These are phyloP conservation scores for Gastrophryne carolinensis DNA, from an alignment of 2,797 vertebrate species.

Conservation along the genomic window DNA sequence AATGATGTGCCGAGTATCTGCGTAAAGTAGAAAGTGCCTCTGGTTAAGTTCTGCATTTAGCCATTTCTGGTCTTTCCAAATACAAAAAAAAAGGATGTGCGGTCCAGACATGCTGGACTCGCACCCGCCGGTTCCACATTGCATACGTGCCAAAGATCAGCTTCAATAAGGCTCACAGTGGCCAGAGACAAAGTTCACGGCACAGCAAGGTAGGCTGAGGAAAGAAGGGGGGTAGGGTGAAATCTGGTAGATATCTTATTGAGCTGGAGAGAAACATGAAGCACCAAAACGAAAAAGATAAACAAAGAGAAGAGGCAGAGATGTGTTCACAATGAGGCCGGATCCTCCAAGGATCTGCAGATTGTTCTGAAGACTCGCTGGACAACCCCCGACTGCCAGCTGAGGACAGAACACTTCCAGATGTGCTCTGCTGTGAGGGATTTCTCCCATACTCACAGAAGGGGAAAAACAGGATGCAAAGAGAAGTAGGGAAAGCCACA, in stretches of 20 bases:
- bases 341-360: background rate
- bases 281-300: background rate
- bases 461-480: background rate
- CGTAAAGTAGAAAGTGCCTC: no score
- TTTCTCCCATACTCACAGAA: background rate
- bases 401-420: conserved; percentile 37
- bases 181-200: background rate
- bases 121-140: background rate
- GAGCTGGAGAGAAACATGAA: background rate
- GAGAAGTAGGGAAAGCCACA: background rate
- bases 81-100: conserved; percentile 10
- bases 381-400: conserved; percentile 3
- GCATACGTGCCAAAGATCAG: background rate
- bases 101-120: background rate
- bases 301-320: background rate
- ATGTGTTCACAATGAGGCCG: background rate
- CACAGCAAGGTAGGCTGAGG: background rate
- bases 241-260: background rate
- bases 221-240: background rate
- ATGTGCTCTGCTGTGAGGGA: conserved; percentile 34
- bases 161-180: background rate
- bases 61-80: no score
- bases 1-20: no score
- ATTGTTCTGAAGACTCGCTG: background rate
- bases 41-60: no score